Evolutionary conservation across 2,888 invertebrate genomes (phyloP), one percentile per base, ranked within the genome.

Genomic region (Phlogophora meticulosa): DNA sequence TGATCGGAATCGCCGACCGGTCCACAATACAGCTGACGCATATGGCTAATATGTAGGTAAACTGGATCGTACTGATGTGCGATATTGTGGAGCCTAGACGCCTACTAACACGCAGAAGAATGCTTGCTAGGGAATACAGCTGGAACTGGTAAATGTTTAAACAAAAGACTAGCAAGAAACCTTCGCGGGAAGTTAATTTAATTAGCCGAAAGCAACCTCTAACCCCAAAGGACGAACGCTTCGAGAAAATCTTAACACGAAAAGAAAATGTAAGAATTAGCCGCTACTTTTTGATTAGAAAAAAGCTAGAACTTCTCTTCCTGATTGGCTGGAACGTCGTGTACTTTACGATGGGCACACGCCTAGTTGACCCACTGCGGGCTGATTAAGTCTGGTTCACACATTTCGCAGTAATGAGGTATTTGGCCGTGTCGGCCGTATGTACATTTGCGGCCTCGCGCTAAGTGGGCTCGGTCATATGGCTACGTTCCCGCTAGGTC

Each of bases 401-500:
- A 76, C 68, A 76, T 80, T 72, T 77, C 48, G 62, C 64, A 53
- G 76, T 77, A 73, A 72, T 73, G 69, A 71, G 71, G 64, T 65
- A 72, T 79, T 76, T 62, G 77, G 78, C 48, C 70, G 65, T 66
- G 76, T 72, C 74, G 38, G 46, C 17, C 58, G 61, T 79, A 64
- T 68, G 72, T 69, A 79, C 76, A 82, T 81, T 77, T 78, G 78
- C 69, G 72, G 52, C 22, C 80, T 79, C 71, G 76, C 81, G 86
- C 83, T 88, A 88, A 86, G 81, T 85, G 83, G 79, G 66, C 59
- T 55, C 58, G 65, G 67, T 78, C 72, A 66, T 76, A 65, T 81
- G 66, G 79, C 72, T 72, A 71, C 68, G 81, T 82, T 87, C 84
- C 88, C 88, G 90, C 88, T 88, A 89, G 76, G 36, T 38, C 71